These are phyloP conservation scores for Pygmarrhopalites habei DNA, from an alignment of 1,140 invertebrate genomes.

Conservation along the genomic window DNA sequence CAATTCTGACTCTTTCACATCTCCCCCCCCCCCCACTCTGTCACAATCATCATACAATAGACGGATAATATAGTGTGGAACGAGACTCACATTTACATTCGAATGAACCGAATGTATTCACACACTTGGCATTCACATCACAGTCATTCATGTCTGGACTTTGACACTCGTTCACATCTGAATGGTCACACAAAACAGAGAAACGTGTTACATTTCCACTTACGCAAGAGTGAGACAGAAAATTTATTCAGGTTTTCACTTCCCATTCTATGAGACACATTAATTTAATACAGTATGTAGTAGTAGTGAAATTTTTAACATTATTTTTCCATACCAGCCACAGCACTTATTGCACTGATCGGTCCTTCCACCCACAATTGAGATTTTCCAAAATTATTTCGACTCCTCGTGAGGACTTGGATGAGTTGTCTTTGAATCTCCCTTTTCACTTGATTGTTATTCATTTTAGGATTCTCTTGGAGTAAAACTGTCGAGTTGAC, in stretches of 20 bases:
- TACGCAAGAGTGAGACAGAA: too few species aligned
- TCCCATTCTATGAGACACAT: too few species aligned
- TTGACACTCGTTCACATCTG: conserved; percentile 84
- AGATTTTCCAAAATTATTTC: conserved; percentile 78
- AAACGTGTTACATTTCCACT: too few species aligned
- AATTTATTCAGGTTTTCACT: too few species aligned
- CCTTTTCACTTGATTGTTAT: conserved; percentile 52
- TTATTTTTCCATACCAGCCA: conserved; percentile 50
- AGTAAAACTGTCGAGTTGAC: conserved; percentile 74
- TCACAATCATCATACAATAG: too few species aligned
- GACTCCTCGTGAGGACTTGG: conserved; percentile 69
- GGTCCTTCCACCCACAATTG: conserved; percentile 73
- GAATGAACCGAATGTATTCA: conserved; percentile 84
- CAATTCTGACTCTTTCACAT: conserved; percentile 56
- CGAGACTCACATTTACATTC: conserved; percentile 77
- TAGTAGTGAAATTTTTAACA: too few species aligned
- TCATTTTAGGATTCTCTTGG: conserved; percentile 62
- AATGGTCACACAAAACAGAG: conserved; percentile 15
- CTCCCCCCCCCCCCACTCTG: conserved; percentile 68
- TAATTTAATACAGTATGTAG: too few species aligned
- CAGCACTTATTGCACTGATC: conserved; percentile 61
- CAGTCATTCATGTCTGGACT: conserved; percentile 84
- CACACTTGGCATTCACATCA: conserved; percentile 71
- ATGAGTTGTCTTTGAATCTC: conserved; percentile 74
- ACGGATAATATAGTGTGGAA: too few species aligned